Evolutionary conservation across 1,140 invertebrate genomes (phyloP).

Genomic region (Anthonomus grandis): DNA sequence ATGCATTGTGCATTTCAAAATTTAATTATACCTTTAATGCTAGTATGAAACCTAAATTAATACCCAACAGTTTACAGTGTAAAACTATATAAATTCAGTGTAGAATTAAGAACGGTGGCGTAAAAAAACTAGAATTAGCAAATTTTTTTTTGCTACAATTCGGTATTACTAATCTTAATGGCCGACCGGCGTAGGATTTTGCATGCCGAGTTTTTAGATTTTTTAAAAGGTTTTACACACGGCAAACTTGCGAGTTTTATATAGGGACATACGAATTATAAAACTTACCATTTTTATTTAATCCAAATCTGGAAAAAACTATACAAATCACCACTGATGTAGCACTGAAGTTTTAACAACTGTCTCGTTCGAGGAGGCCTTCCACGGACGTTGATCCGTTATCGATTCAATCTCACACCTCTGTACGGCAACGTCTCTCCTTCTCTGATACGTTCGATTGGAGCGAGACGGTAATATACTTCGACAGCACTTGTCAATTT

Average conservation of each 20-base stretch:
- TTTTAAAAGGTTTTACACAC: background rate
- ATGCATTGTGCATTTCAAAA: too few species aligned
- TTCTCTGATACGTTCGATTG: slow-evolving; percentile 10
- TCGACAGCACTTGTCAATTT: too few species aligned
- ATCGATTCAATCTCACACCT: slow-evolving; percentile 26
- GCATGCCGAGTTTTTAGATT: background rate
- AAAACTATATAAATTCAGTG: background rate
- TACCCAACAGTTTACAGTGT: background rate
- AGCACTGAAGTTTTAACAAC: slow-evolving; percentile 39
- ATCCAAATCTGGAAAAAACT: slow-evolving; percentile 36
- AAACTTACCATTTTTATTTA: slow-evolving; percentile 47
- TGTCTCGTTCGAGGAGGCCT: slow-evolving; percentile 35
- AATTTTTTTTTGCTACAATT: slow-evolving; percentile 15
- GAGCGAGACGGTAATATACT: background rate
- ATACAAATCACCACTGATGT: slow-evolving; percentile 40
- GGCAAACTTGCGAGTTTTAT: background rate
- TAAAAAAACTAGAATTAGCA: background rate
- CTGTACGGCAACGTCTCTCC: slow-evolving; percentile 23
- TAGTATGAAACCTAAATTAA: background rate
- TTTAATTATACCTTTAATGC: background rate
- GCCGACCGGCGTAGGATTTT: slow-evolving; percentile 24
- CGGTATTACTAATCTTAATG: slow-evolving; percentile 34
- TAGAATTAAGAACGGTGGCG: background rate
- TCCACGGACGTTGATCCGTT: slow-evolving; percentile 47
- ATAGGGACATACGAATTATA: background rate